Conservation (phyloP, 2,113 vertebrate genomes). For the Fulica atra region DNA sequence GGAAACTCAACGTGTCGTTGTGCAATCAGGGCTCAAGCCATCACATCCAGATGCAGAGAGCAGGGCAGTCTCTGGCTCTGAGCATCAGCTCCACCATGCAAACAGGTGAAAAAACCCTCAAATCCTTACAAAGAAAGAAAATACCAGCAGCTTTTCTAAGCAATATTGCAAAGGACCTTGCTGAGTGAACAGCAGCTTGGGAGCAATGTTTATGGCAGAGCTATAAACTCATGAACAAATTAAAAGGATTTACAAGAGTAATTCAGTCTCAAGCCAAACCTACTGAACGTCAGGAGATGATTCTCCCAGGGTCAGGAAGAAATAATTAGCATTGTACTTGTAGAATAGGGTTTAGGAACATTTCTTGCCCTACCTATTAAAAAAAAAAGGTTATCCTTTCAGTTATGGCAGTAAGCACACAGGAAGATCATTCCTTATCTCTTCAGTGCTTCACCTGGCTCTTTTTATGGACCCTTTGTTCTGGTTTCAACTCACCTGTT, state of each 20-base stretch:
- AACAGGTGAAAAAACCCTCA: neutral
- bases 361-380: conserved; percentile 63
- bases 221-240: conserved; percentile 72
- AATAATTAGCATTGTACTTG: conserved; percentile 67
- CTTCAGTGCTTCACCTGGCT: conserved; percentile 71
- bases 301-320: conserved; percentile 51
- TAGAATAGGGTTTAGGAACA: conserved; percentile 62
- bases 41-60: rapidly evolving
- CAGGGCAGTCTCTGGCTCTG: neutral
- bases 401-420: conserved; percentile 70
- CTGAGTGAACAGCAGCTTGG: neutral
- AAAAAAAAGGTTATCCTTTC: conserved; percentile 53
- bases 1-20: neutral
- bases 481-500: conserved; percentile 75
- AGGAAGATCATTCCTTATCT: conserved; percentile 81
- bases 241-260: conserved; percentile 73
- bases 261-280: conserved; percentile 57
- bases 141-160: neutral
- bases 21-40: neutral
- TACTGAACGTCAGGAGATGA: neutral
- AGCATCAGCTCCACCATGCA: neutral
- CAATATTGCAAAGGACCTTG: neutral
- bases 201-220: conserved; percentile 51
- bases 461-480: conserved; percentile 81
- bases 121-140: neutral